A percentile compares a stretch with the other conserved stretches of the same genome.
Conservation (phyloP, 2,797 vertebrate species). For the Zenarchopterus dispar region DNA sequence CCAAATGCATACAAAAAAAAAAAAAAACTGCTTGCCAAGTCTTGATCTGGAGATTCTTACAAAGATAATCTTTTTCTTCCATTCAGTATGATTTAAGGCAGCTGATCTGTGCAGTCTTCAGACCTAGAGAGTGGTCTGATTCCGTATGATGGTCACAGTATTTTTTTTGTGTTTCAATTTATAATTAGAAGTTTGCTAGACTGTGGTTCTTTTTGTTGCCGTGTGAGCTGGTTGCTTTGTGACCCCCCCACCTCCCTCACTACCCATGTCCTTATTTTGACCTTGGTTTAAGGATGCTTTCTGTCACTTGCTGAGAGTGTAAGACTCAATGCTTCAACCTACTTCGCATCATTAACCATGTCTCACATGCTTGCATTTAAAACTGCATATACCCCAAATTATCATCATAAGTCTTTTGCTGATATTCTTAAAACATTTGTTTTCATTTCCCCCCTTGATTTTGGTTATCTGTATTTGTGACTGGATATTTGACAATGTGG, state of each 20-base stretch:
- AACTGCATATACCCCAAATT: slow-evolving; percentile 4
- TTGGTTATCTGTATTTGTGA: slow-evolving; percentile 8
- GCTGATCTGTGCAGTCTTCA: slow-evolving; percentile 11
- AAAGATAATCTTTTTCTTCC: slow-evolving; percentile 8
- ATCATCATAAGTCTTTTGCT: slow-evolving; percentile 14
- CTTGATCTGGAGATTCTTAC: slow-evolving; percentile 11
- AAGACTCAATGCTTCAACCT: slow-evolving; percentile 41
- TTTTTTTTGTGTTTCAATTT: slow-evolving; percentile 28
- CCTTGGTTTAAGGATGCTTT: slow-evolving; percentile 32
- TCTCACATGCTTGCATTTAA: slow-evolving; percentile 8
- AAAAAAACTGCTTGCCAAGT: slow-evolving; percentile 1
- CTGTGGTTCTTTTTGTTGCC: slow-evolving; percentile 3
- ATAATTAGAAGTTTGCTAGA: slow-evolving; percentile 13
- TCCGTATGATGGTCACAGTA: slow-evolving; percentile 17
- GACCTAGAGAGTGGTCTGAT: background rate
- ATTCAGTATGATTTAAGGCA: slow-evolving; percentile 6
- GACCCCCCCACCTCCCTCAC: slow-evolving; percentile 7
- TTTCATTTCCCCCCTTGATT: slow-evolving; percentile 9
- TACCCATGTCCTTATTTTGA: slow-evolving; percentile 32
- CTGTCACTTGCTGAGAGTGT: slow-evolving; percentile 31
- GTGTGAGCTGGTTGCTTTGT: background rate
- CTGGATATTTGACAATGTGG: slow-evolving; percentile 18
- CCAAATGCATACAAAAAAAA: slow-evolving; percentile 25
- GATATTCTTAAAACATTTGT: slow-evolving; percentile 34
- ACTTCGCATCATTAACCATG: slow-evolving; percentile 20